Evolutionary conservation across 2,888 invertebrate species (phyloP).

Genomic region (Leucophenga maculata): DNA sequence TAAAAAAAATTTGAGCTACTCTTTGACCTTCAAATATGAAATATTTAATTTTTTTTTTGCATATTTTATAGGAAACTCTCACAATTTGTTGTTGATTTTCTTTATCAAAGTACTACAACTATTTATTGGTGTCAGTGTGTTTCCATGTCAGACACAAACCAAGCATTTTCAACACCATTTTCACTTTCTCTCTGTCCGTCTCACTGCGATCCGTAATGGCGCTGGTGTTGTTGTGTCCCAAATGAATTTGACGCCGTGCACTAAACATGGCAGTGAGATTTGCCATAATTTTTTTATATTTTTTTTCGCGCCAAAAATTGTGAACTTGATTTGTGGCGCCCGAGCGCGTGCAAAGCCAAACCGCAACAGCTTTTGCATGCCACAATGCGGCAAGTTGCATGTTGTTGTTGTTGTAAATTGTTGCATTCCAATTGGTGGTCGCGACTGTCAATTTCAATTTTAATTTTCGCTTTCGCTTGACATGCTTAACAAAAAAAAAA

Average conservation of each 20-base stretch:
- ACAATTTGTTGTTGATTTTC: not conserved
- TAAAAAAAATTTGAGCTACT: not conserved
- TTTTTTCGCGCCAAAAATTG: constrained; percentile 17
- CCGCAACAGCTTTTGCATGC: constrained; percentile 19
- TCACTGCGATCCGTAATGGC: too few relatives aligned
- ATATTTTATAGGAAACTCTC: not conserved
- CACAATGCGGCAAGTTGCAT: constrained; percentile 27
- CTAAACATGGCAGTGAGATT: not conserved
- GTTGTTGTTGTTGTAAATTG: constrained; percentile 35
- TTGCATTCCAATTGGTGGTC: constrained; percentile 45
- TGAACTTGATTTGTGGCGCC: constrained; percentile 19
- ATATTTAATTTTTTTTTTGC: not conserved
- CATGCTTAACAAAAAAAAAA: constrained; percentile 26
- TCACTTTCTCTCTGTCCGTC: constrained; percentile 46
- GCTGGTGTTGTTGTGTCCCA: too few relatives aligned
- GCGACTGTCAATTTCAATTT: constrained; percentile 43
- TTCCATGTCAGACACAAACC: constrained; percentile 44
- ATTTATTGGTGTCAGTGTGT: constrained; percentile 57
- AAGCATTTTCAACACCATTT: constrained; percentile 45
- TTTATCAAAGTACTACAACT: constrained; percentile 10
- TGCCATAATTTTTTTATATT: not conserved
- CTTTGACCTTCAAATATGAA: too few relatives aligned
- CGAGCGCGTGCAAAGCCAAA: not conserved
- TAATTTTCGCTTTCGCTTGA: constrained; percentile 36
- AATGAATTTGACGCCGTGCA: too few relatives aligned